Base-by-base conservation (phyloP, 2,888 invertebrate species). In the Dichetophora obliterata region DNA sequence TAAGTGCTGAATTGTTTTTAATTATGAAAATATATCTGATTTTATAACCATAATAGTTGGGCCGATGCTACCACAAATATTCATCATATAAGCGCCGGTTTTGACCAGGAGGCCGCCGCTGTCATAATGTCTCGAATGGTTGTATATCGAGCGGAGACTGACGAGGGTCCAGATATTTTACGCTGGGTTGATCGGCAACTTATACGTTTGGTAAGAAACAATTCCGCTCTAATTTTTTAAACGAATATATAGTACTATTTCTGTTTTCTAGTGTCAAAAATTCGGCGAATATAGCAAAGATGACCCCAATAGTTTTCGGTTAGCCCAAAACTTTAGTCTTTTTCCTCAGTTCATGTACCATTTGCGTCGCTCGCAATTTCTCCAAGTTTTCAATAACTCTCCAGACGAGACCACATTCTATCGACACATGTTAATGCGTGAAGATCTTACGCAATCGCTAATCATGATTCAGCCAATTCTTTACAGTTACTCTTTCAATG, bases 271-370 rank as follows among this genome's bases (percentile, higher is more conserved):
- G 95, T 99, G 99, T 89, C 99, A 99, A 90, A 98, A 98, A 90
- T 99, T 99, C 91, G 99, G 99, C 75, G 98, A 99, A 88, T 99
- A 98, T 89, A 94, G 94, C 84, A 98, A 98, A 88, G 99, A 99
- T 87, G 98, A 99, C 90, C 97, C 98, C 19, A 96, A 95, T 87
- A 97, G 98, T 82, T 99, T 99, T 91, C 92, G 98, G 71, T 92
- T 99, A 78, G 94, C 96, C 2, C 98, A 98, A 88, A 98, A 98
- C 90, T 99, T 99, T 90, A 97, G 97, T 78, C 91, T 99, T 77
- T 99, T 98, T 91, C 99, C 99, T 61, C 99, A 99, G 90, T 99
- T 99, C 90, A 99, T 99, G 98, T 99, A 99, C 90, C 99, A 99
- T 88, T 91, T 99, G 85, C 92, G 99, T 61, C 93, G 99, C 82